A percentile compares a stretch with the other conserved stretches of the same genome.
These are phyloP conservation scores for Cantharis rustica DNA, from an alignment of 2,888 invertebrate species.

Conservation along the genomic window DNA sequence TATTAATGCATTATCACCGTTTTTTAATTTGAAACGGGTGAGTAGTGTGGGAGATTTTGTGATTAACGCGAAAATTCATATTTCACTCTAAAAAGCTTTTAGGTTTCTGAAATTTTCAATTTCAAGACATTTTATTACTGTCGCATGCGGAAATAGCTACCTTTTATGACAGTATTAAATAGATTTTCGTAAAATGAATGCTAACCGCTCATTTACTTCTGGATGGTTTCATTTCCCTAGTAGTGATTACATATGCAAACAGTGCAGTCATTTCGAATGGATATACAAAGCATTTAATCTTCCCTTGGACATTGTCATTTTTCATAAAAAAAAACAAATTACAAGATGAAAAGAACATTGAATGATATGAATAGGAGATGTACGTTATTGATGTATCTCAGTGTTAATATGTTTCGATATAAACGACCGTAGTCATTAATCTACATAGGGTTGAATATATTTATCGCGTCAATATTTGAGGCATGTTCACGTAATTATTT, in stretches of 20 bases:
- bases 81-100: not conserved
- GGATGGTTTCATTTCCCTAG: constrained; percentile 6
- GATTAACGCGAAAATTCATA: not conserved
- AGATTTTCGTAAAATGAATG: constrained; percentile 1
- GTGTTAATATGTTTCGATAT: constrained; percentile 11
- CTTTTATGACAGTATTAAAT: constrained; percentile 4
- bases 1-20: not conserved
- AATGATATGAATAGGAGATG: constrained; percentile 7
- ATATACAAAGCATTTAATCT: constrained; percentile 9
- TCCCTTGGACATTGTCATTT: constrained; percentile 6
- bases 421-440: constrained; percentile 18
- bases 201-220: constrained; percentile 6
- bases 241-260: constrained; percentile 17
- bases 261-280: constrained; percentile 4
- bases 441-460: constrained; percentile 22
- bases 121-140: constrained; percentile 3
- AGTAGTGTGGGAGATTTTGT: not conserved
- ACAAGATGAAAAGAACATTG: constrained; percentile 2
- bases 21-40: not conserved
- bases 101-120: not conserved
- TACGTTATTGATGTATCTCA: constrained; percentile 9
- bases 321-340: constrained; percentile 3
- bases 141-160: not conserved
- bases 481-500: constrained; percentile 18
- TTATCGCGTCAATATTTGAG: constrained; percentile 19